Base-by-base conservation (phyloP, 1,140 invertebrate species). In the Phocides pigmalion region DNA sequence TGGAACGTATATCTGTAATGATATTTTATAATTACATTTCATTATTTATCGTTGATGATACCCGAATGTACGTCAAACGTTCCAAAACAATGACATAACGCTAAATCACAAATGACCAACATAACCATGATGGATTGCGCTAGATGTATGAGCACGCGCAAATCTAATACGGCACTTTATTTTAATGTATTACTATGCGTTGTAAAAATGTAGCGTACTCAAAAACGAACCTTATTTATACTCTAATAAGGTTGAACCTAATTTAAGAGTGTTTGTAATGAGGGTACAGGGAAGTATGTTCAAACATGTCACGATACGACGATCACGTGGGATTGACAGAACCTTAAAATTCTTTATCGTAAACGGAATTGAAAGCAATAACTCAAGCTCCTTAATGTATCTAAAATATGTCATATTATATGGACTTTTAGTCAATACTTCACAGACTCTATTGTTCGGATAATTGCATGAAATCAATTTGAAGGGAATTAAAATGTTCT, bases 101-200 rank as follows among this genome's bases (percentile, higher is more conserved):
- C 28, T 50, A 64, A 65, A 64, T 70, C 64, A 73, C 68, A 66
- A 73, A 69, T 73, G 64, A 71, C 64, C 65, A 63, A 64, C 65
- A 67, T 78, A 71, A 75, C 5, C 35, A 72, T 73, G 72, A 78
- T 75, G 25, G 69, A 78, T 75, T 64, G 51, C 39, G 42, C 17
- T 41, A 25, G 59, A 71, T 62, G 62, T 46, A 53, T 62, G 66
- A 53, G 68, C 76, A 70, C 72, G 72, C 72, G 72, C 72, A 70
- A 66, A 64, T 70, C 67, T n/a, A n/a, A 72, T 70, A 66, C 59
- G 53, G 49, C 54, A 49, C 68, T 68, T 72, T 67, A 72, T 75
- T 72, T 66, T 58, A 41, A 46, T 37, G 42, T 14, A 49, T 32
- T 62, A 3, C 20, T 22, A 22, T 22, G 5, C 5, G 20, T 22